Conservation (phyloP, 2,888 invertebrate genomes). For the Ctenicera cuprea region DNA sequence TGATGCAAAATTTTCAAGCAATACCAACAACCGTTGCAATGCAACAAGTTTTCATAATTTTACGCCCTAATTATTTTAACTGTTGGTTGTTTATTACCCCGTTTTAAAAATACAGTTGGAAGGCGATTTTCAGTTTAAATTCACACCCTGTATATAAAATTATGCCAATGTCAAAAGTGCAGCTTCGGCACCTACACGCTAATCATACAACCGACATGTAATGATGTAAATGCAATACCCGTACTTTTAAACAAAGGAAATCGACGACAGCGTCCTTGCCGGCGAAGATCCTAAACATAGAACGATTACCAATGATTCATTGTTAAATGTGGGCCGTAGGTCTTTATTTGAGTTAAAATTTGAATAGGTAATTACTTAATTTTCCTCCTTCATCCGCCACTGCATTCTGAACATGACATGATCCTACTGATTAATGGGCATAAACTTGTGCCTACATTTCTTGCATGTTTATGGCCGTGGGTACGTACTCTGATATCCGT, state of each 20-base stretch:
- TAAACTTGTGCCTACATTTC: not conserved
- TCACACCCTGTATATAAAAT: too few species aligned
- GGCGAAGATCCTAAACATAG: not conserved
- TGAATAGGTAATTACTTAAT: constrained; percentile 29
- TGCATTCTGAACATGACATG: constrained; percentile 9
- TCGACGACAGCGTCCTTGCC: constrained; percentile 6
- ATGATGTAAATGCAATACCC: constrained; percentile 2
- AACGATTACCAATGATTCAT: constrained; percentile 3
- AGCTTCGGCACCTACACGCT: not conserved
- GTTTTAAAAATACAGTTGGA: too few species aligned
- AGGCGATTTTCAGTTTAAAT: too few species aligned
- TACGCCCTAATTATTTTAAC: too few species aligned
- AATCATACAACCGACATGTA: not conserved
- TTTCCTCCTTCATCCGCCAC: constrained; percentile 19
- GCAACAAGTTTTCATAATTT: too few species aligned
- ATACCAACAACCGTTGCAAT: too few species aligned
- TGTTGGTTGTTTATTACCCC: too few species aligned
- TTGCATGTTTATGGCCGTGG: constrained; percentile 30
- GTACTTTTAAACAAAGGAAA: constrained; percentile 1
- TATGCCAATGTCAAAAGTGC: too few species aligned
- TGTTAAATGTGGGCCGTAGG: not conserved
- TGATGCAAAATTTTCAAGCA: too few species aligned
- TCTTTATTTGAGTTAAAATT: constrained; percentile 15
- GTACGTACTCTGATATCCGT: constrained; percentile 42
- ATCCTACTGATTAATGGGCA: not conserved